Evolutionary conservation across 2,888 invertebrate species (phyloP).

Genomic region (Drosophila recens): DNA sequence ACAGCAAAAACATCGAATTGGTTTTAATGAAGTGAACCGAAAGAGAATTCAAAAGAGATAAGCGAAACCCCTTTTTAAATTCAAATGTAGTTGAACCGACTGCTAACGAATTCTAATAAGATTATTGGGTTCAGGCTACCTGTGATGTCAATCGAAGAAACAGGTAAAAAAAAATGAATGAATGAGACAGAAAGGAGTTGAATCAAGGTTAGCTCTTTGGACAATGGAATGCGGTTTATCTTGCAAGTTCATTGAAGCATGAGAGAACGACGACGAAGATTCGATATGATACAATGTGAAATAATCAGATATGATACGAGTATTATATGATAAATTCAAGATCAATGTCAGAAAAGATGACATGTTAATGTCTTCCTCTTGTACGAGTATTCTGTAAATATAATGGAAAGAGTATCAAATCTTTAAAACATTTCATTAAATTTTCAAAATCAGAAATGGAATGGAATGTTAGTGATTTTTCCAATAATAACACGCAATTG

Average conservation of each 20-base stretch:
- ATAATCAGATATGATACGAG: slow-evolving; percentile 27
- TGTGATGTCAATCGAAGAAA: slow-evolving; percentile 41
- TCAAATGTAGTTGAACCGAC: slow-evolving; percentile 33
- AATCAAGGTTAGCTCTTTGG: slow-evolving; percentile 37
- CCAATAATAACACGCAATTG: background rate
- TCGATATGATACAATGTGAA: slow-evolving; percentile 22
- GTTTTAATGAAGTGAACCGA: slow-evolving; percentile 59
- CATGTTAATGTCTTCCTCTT: no score
- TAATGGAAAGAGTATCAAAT: background rate
- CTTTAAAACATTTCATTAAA: no score
- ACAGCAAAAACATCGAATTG: slow-evolving; percentile 37
- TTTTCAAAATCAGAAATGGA: no score
- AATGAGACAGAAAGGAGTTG: slow-evolving; percentile 1
- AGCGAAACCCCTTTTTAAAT: slow-evolving; percentile 42
- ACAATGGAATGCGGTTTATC: slow-evolving; percentile 43
- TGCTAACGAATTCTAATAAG: slow-evolving; percentile 64
- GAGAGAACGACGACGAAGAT: slow-evolving; percentile 12
- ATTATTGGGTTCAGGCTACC: slow-evolving; percentile 47
- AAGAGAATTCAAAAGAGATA: slow-evolving; percentile 30
- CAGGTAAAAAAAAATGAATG: slow-evolving; percentile 54
- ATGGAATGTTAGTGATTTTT: background rate
- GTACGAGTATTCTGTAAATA: background rate
- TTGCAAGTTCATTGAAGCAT: slow-evolving; percentile 13
- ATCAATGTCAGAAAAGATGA: slow-evolving; percentile 14
- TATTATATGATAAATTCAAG: slow-evolving; percentile 30